phyloP scores from a whole-genome alignment of 2,113 vertebrate species.

The Apodemus sylvaticus region DNA sequence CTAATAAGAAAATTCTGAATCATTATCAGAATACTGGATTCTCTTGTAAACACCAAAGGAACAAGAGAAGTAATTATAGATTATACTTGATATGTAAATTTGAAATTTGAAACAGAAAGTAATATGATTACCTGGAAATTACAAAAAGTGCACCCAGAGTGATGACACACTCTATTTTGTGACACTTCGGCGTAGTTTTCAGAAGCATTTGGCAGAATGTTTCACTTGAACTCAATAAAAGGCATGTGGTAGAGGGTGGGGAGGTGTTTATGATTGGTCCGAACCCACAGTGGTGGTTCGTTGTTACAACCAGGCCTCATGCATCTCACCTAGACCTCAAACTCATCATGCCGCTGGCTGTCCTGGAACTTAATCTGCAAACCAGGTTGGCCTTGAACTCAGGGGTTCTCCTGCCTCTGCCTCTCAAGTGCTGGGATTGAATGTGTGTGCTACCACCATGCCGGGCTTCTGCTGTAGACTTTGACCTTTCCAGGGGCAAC shows the following conservation, averaged over 20 bases:
- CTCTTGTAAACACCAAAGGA: constrained; percentile 50
- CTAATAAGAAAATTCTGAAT: constrained; percentile 19
- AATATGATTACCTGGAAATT: constrained; percentile 40
- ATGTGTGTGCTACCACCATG: accelerated
- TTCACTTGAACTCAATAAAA: background rate
- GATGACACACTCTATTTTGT: background rate
- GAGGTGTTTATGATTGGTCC: background rate
- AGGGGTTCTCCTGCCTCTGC: background rate
- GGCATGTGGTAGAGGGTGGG: background rate
- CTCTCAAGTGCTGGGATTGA: background rate
- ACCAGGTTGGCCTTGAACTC: no score
- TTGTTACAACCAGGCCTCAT: no score
- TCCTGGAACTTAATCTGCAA: no score
- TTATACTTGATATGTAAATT: background rate
- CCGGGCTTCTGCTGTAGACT: background rate
- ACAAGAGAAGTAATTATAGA: constrained; percentile 49
- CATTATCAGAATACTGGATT: constrained; percentile 41
- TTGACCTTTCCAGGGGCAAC: background rate
- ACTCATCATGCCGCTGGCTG: background rate
- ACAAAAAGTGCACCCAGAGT: background rate
- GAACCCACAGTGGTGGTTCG: background rate
- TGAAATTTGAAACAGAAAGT: constrained; percentile 45
- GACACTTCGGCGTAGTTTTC: background rate
- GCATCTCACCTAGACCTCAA: no score
- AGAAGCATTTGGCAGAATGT: background rate